Evolutionary conservation across 2,888 invertebrate genomes (phyloP), one percentile per base, ranked within the genome.

Genomic region (Saturnia pavonia): DNA sequence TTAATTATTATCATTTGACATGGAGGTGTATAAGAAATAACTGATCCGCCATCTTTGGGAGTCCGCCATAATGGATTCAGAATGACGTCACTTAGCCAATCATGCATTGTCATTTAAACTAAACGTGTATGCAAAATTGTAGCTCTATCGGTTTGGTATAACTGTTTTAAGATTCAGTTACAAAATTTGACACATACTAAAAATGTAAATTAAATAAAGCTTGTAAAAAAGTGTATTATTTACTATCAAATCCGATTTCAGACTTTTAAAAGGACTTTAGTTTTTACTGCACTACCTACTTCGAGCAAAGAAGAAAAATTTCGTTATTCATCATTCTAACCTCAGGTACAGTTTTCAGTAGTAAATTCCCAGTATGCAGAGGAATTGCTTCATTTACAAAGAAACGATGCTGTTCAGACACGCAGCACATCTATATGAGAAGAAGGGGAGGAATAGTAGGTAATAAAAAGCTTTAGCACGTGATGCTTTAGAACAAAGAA

Each of bases 391-490:
- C 81, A 89, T 90, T 88, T 89, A 82, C 82, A 85, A 85, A 82
- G 78, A 85, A 87, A 87, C 78, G 78, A 78, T 77, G 74, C 76
- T 73, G 76, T 82, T 84, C 80, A 74, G 74, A 74, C 80, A 78
- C 79, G 79, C 71, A 65, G 68, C 74, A 76, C 76, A 74, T 75
- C 78, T 75, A 78, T 71, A 71, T 65, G 67, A 74, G 60, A 71
- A 72, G 71, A 71, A 69, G 71, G 72, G 74, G 71, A 77, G 75
- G 78, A 75, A 78, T 82, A 77, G 76, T 74, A 82, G 82, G 86
- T 90, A 89, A 90, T 91, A 91, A 90, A 91, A 90, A 82, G 87
- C 87, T 88, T 85, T 81, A 81, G 88, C 83, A 91, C 90, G 92
- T 91, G 92, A 88, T 87, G 84, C 77, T 81, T 76, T 82, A 82